Evolutionary conservation across 2,113 vertebrate genomes (phyloP), one percentile per base, ranked within the genome.

Genomic region (Phalacrocorax aristotelis): DNA sequence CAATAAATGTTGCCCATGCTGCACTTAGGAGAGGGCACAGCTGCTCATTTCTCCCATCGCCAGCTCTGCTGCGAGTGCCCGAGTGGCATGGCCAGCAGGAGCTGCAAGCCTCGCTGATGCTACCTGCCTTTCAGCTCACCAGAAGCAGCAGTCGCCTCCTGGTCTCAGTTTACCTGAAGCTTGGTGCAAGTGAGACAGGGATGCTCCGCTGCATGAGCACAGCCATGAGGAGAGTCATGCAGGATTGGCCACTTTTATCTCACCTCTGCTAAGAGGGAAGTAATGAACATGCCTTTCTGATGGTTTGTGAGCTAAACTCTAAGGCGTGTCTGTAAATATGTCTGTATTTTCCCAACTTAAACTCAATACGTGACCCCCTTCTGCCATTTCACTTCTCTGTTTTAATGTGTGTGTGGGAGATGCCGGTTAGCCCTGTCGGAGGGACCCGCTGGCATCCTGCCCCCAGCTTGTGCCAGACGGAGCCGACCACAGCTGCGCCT

Each of bases 101-200:
- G 40, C 88, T 16, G 48, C 57, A 8, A 23, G 36, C 12, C n/a
- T 27, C 3, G 3, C 4, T 2, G 0, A 0, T 5, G 32, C 0
- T 14, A 29, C 51, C 58, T 7, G 2, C 30, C 5, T 4, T 25
- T 40, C 72, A 14, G 13, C 62, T 32, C 72, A 0, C 26, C 29
- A 6, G 40, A 44, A 52, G 69, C 40, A 57, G 52, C 78, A 21
- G 16, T 40, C 7, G 0, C 8, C 30, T 72, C 68, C 36, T 9
- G 5, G 32, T 26, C 49, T 19, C 22, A 0, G 40, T 19, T 76
- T 49, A 18, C 62, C 55, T 13, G 15, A 2, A 21, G 58, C 52
- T 66, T 10, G 42, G 54, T 68, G 89, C 54, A 4, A 20, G 19
- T 5, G 46, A 18, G 65, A 13, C 34, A 14, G 40, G 61, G 71